Evolutionary conservation across 2,797 vertebrate species (phyloP).

Genomic region (Lacerta bilineata): DNA sequence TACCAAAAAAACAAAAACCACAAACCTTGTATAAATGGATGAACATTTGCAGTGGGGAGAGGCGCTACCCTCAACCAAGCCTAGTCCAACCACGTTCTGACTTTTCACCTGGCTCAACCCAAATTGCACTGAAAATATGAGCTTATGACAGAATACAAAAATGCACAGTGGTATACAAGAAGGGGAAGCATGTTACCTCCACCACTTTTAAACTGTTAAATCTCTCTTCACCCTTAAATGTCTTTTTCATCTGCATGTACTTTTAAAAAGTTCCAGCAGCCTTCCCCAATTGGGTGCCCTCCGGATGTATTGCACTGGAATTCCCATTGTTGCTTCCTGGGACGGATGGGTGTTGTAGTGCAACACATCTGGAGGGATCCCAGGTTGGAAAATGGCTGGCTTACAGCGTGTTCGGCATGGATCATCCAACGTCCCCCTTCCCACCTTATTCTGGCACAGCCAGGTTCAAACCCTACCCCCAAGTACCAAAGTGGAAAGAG

Average conservation of each 20-base stretch:
- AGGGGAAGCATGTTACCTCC: not conserved
- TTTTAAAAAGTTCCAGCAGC: slow-evolving; percentile 42
- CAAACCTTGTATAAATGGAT: not conserved
- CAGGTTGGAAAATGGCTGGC: slow-evolving; percentile 20
- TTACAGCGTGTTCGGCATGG: slow-evolving; percentile 81
- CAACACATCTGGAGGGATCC: too few species aligned
- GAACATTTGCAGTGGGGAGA: not conserved
- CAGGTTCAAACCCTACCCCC: slow-evolving; percentile 58
- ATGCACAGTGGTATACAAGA: too few species aligned
- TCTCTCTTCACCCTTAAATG: not conserved
- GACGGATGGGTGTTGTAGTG: too few species aligned
- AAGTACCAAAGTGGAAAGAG: not conserved
- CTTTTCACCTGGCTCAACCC: too few species aligned
- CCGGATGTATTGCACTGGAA: too few species aligned
- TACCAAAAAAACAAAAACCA: not conserved
- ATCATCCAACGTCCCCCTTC: slow-evolving; percentile 70
- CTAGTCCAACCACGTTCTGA: not conserved
- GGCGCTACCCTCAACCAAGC: too few species aligned
- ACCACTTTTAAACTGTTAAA: not conserved
- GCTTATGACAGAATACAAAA: not conserved
- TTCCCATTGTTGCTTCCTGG: too few species aligned
- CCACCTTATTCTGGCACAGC: slow-evolving; percentile 56
- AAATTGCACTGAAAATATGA: not conserved
- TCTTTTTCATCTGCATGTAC: slow-evolving; percentile 35
- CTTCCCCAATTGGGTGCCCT: not conserved